Evolutionary conservation across 2,113 vertebrate genomes (phyloP).

Genomic region (Orientallactaga bullata): DNA sequence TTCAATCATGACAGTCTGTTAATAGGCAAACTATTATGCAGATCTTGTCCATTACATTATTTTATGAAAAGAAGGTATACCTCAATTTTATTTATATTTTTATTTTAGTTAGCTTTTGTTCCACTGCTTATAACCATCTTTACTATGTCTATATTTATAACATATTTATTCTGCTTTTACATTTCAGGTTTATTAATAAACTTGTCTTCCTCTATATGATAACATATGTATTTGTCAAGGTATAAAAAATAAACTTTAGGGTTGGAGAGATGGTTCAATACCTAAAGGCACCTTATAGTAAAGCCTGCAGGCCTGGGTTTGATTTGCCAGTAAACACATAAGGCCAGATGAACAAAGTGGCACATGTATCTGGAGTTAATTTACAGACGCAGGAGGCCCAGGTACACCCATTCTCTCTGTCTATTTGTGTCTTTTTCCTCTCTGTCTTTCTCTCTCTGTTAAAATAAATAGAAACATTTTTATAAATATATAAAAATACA

Average conservation of each 20-base stretch:
- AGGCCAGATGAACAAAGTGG: too few relatives aligned
- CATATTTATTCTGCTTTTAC: conserved; percentile 11
- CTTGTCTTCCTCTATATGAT: background rate
- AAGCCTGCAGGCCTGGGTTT: too few relatives aligned
- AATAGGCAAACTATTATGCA: too few relatives aligned
- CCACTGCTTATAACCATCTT: background rate
- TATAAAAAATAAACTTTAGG: background rate
- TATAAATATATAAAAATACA: background rate
- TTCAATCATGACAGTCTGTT: too few relatives aligned
- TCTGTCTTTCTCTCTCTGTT: too few relatives aligned
- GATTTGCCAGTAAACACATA: too few relatives aligned
- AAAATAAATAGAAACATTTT: background rate
- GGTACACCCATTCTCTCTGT: too few relatives aligned
- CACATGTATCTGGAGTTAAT: too few relatives aligned
- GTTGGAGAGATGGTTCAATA: background rate
- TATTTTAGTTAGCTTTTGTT: background rate
- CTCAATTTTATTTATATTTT: background rate
- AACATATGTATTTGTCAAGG: background rate
- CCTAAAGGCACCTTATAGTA: too few relatives aligned
- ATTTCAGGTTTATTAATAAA: background rate
- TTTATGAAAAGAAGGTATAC: background rate
- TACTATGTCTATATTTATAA: conserved; percentile 17
- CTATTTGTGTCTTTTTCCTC: too few relatives aligned
- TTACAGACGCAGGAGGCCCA: too few relatives aligned
- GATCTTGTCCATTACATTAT: background rate